Evolutionary conservation across 2,113 vertebrate species (phyloP), one percentile per base, ranked within the genome.

Genomic region (Pygoscelis antarcticus): DNA sequence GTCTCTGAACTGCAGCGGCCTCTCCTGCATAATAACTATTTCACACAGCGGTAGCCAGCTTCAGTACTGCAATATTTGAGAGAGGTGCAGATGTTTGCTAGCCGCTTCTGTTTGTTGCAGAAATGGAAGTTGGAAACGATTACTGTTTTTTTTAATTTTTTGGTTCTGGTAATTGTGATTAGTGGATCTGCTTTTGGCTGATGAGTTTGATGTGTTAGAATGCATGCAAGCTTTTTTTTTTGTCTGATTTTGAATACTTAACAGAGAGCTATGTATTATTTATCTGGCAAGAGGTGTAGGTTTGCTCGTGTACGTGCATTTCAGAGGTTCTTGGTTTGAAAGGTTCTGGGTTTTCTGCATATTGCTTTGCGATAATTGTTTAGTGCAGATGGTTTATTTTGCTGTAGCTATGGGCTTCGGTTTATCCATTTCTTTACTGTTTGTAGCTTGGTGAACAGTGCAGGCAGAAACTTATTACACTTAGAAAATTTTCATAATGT

Each of bases 11-110:
- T 98, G 98, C 98, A 98, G 98, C 98, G 97, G 97, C 96, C 88
- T 99, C 98, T 98, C 98, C 97, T 99, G 98, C 98, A 98, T 99
- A 98, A 98, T 98, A 99, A 98, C 98, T 98, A 97, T 98, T 99
- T 97, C 98, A 98, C 97, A 97, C 93, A 98, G 98, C 98, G 98
- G 76, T 87, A 96, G 79, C 95, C 96, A 96, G 98, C 98, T 98
- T 98, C 98, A 97, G 93, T 98, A 94, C 98, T 97, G 98, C 98
- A 99, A 96, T 99, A 98, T 98, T 98, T 98, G 94, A 97, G 84
- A 93, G 95, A 96, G 93, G 89, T 98, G 88, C 96, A 98, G 94
- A 97, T 98, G 96, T 97, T 98, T 97, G 85, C 89, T 95, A 86
- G 89, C 92, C n/a, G 92, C 92, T 96, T 94, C 94, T 97, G 42